Percentiles rank a stretch among this genome's conserved stretches.
Conservation (phyloP, 2,113 vertebrate genomes). For the Charina bottae region DNA sequence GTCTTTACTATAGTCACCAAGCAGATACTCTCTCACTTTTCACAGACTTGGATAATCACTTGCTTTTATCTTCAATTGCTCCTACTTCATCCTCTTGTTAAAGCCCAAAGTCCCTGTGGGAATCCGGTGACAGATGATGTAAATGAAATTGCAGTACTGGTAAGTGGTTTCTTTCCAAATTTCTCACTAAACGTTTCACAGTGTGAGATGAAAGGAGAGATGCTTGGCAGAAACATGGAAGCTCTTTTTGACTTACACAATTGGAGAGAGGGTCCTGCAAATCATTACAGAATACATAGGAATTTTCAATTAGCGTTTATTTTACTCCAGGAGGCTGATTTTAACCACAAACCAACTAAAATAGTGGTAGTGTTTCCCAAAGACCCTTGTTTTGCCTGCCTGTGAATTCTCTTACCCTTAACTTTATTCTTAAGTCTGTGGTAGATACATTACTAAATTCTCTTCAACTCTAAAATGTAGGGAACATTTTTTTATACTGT, state of each 20-base stretch:
- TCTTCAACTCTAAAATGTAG: constrained; percentile 35
- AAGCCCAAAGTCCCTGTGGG: constrained; percentile 76
- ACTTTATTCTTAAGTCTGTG: constrained; percentile 48
- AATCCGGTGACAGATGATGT: constrained; percentile 83
- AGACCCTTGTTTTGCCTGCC: constrained; percentile 28
- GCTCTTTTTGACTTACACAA: constrained; percentile 7
- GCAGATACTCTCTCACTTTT: constrained; percentile 48
- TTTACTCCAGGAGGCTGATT: constrained; percentile 14
- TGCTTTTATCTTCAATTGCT: constrained; percentile 84
- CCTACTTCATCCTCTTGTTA: constrained; percentile 78
- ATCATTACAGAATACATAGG: background rate
- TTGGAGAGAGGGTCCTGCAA: background rate
- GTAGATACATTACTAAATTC: constrained; percentile 29
- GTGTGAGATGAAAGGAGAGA: background rate
- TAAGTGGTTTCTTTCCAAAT: constrained; percentile 63
- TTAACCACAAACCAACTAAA: background rate
- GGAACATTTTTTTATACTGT: constrained; percentile 34
- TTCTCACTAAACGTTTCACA: constrained; percentile 32
- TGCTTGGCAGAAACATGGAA: background rate
- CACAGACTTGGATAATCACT: constrained; percentile 85
- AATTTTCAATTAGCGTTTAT: background rate
- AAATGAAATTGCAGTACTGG: constrained; percentile 80
- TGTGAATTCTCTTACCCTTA: constrained; percentile 26
- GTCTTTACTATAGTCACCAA: constrained; percentile 39
- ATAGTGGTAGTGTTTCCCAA: constrained; percentile 48